phyloP scores from a whole-genome alignment of 2,113 vertebrate species.

The Antennarius striatus region DNA sequence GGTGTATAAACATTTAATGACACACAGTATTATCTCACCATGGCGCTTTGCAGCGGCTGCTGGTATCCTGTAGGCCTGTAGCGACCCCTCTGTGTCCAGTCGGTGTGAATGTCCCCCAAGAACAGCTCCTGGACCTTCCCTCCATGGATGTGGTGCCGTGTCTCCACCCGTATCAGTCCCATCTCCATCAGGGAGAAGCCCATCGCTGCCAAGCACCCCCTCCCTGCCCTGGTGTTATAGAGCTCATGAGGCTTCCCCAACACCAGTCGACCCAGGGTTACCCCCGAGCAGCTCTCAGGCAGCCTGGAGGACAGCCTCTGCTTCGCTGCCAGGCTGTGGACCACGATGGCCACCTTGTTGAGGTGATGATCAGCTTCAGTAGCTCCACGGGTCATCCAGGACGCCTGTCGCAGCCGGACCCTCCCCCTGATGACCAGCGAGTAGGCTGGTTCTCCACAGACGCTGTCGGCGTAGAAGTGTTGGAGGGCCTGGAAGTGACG shows the following conservation, averaged over 20 bases:
- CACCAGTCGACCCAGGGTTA: slow-evolving; percentile 67
- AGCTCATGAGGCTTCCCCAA: slow-evolving; percentile 82
- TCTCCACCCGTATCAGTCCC: slow-evolving; percentile 84
- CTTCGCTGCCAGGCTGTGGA: slow-evolving; percentile 83
- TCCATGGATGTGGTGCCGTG: slow-evolving; percentile 72
- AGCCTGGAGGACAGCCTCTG: slow-evolving; percentile 72
- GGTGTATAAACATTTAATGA: neutral
- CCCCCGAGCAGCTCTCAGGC: slow-evolving; percentile 73
- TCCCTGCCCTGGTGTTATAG: slow-evolving; percentile 77
- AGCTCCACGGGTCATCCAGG: slow-evolving; percentile 89
- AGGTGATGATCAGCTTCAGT: slow-evolving; percentile 88
- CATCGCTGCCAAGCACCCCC: slow-evolving; percentile 78
- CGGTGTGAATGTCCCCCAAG: slow-evolving; percentile 88
- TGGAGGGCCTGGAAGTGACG: slow-evolving; percentile 87
- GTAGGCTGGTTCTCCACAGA: slow-evolving; percentile 83
- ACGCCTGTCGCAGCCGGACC: slow-evolving; percentile 85
- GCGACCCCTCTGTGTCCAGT: slow-evolving; percentile 82
- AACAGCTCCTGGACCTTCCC: slow-evolving; percentile 85
- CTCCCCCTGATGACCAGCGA: slow-evolving; percentile 89
- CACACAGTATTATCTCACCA: slow-evolving; percentile 79
- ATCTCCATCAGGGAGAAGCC: slow-evolving; percentile 91
- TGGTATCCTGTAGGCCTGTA: slow-evolving; percentile 89
- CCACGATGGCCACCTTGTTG: slow-evolving; percentile 85
- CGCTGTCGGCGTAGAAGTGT: slow-evolving; percentile 88
- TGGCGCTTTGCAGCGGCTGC: slow-evolving; percentile 85